phyloP scores from a whole-genome alignment of 2,113 vertebrate species.

The Misgurnus mizolepis region DNA sequence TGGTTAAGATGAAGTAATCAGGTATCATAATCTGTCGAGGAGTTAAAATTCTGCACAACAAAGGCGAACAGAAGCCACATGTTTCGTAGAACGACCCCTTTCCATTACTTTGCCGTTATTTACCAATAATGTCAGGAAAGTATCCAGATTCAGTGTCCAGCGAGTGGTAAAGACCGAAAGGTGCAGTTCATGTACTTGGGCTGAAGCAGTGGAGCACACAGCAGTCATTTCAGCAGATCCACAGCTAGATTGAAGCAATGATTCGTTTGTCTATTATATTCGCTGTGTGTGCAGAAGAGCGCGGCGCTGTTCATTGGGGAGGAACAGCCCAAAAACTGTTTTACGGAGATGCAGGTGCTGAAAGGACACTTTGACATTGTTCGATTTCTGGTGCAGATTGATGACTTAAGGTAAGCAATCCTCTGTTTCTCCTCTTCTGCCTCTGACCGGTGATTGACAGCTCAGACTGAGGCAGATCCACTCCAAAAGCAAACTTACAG shows the following conservation, averaged over 20 bases:
- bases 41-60: no score
- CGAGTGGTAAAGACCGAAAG: neutral
- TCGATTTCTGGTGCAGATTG: constrained; percentile 93
- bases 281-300: constrained; percentile 78
- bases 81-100: neutral
- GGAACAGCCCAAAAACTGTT: constrained; percentile 92
- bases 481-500: constrained; percentile 69
- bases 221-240: constrained; percentile 23
- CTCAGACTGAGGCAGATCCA: constrained; percentile 62
- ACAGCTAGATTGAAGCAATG: constrained; percentile 35
- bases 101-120: neutral
- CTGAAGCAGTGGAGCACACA: constrained; percentile 25
- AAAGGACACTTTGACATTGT: constrained; percentile 96
- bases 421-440: constrained; percentile 17
- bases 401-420: constrained; percentile 87
- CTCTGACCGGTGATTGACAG: constrained; percentile 47
- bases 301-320: constrained; percentile 88
- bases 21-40: no score
- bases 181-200: neutral
- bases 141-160: constrained; percentile 1
- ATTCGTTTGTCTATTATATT: constrained; percentile 35
- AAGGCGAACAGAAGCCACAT: neutral
- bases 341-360: constrained; percentile 93
- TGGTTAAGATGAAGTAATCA: no score
- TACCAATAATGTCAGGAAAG: constrained; percentile 1